Conservation (phyloP, 2,797 vertebrate species). For the Merluccius polli region DNA sequence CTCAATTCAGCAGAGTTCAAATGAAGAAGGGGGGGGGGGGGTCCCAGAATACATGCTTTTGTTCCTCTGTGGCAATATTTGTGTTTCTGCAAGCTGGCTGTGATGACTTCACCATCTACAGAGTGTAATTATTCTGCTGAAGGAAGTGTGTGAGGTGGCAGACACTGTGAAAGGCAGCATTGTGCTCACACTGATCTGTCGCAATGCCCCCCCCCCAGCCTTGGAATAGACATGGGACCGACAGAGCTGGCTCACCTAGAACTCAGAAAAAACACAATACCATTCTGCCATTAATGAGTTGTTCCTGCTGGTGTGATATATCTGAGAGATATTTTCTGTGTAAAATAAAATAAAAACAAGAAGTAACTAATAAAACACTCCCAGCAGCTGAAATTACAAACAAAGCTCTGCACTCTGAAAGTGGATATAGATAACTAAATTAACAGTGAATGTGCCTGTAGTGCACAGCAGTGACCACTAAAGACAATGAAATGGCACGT, state of each 20-base stretch:
- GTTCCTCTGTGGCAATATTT: slow-evolving; percentile 79
- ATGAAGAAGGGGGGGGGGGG: slow-evolving; percentile 41
- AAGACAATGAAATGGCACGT: slow-evolving; percentile 58
- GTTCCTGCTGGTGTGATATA: background rate
- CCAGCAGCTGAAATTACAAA: slow-evolving; percentile 14
- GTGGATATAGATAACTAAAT: slow-evolving; percentile 23
- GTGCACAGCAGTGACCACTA: slow-evolving; percentile 44
- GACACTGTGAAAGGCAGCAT: slow-evolving; percentile 73
- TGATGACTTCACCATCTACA: slow-evolving; percentile 72
- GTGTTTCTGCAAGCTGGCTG: slow-evolving; percentile 73
- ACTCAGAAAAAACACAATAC: slow-evolving; percentile 48
- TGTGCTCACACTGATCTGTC: slow-evolving; percentile 72
- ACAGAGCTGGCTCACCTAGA: slow-evolving; percentile 28
- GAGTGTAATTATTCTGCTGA: slow-evolving; percentile 71
- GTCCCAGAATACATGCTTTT: slow-evolving; percentile 71
- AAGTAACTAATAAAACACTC: slow-evolving; percentile 4
- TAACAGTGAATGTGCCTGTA: too few species aligned
- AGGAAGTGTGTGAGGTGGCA: slow-evolving; percentile 65
- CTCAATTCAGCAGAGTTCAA: slow-evolving; percentile 71
- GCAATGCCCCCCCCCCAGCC: slow-evolving; percentile 34
- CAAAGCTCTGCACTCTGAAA: slow-evolving; percentile 29
- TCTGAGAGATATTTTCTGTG: slow-evolving; percentile 1
- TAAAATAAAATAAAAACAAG: background rate
- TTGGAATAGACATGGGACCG: slow-evolving; percentile 47
- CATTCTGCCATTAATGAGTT: slow-evolving; percentile 14